Base-by-base conservation (phyloP, 2,888 invertebrate genomes). In the Microctonus aethiopoides region DNA sequence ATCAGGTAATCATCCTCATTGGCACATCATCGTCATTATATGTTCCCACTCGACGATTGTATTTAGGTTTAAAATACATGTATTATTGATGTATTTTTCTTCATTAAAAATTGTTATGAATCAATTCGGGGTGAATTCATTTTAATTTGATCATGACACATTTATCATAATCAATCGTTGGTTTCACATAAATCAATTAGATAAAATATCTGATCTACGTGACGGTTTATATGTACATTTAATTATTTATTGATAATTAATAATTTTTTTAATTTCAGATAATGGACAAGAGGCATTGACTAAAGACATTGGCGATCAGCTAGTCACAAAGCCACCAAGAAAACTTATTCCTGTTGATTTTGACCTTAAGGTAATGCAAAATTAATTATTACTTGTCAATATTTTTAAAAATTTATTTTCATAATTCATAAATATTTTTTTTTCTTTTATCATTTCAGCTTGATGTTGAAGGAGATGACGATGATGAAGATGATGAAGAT, bases 401-500 rank as follows among this genome's bases (percentile, higher is more conserved):
- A 46, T 67, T 11, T 63, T 13, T 62, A 52, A 39, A 34, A 22
- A 36, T 20, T 26, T 63, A 29, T 51, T 65, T n/a, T 24, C 39
- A 13, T n/a, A 16, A n/a, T 24, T 56, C 29, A 22, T 22, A 22
- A 16, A 29, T 59, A 65, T 56, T 70, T 65, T 57, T 22, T 51
- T 71, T 16, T 11, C 16, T 41, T 16, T 7, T 54, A 41, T 10
- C 26, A 10, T 60, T 26, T 4, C 79, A 87, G 85, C 78, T 83
- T 56, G 87, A 87, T 68, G 87, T 85, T 56, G 87, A 86, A 39
- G 87, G 87, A 67, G 84, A 85, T 71, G 88, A 89, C 67, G 89
- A 90, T 57, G 89, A 89, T 20, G 88, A 88, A 41, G 87, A 88
- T 9, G 88, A 88, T 39, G 87, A 87, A 24, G 82, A 83, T 39